Conservation (phyloP, 2,888 invertebrate species). For the Spodoptera exigua region DNA sequence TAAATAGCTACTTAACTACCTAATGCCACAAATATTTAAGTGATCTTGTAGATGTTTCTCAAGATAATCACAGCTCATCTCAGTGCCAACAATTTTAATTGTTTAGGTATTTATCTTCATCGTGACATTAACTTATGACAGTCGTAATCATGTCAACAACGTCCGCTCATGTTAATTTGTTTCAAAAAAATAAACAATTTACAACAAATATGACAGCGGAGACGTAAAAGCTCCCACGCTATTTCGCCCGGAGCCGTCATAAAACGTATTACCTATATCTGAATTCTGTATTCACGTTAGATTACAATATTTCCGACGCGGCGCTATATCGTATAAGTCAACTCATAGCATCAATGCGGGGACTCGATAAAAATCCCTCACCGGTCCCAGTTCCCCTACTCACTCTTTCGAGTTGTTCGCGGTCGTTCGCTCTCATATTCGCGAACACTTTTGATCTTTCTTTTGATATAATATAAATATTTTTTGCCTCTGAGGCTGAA, state of each 20-base stretch:
- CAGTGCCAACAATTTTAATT: constrained; percentile 13
- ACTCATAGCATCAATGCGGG: constrained; percentile 73
- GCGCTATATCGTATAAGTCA: constrained; percentile 72
- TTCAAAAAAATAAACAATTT: constrained; percentile 63
- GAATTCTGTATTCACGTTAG: constrained; percentile 79
- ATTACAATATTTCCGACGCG: constrained; percentile 79
- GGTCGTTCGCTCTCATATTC: constrained; percentile 62
- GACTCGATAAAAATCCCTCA: constrained; percentile 76
- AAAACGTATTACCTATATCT: constrained; percentile 74
- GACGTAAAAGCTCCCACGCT: constrained; percentile 66
- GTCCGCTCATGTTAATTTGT: constrained; percentile 55
- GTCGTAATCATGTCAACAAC: constrained; percentile 47
- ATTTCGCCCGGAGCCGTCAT: constrained; percentile 66
- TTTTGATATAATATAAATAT: constrained; percentile 83
- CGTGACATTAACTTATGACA: constrained; percentile 23
- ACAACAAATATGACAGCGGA: constrained; percentile 58
- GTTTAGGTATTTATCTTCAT: constrained; percentile 23
- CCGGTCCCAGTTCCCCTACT: constrained; percentile 63
- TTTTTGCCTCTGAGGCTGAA: constrained; percentile 76
- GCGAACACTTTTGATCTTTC: constrained; percentile 81
- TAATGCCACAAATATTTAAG: not conserved
- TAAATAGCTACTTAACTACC: too few relatives aligned
- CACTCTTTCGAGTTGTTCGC: constrained; percentile 62
- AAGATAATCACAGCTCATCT: constrained; percentile 13
- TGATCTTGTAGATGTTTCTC: constrained; percentile 2